Evolutionary conservation across 2,113 vertebrate species (phyloP).

Genomic region (Engystomops pustulosus): DNA sequence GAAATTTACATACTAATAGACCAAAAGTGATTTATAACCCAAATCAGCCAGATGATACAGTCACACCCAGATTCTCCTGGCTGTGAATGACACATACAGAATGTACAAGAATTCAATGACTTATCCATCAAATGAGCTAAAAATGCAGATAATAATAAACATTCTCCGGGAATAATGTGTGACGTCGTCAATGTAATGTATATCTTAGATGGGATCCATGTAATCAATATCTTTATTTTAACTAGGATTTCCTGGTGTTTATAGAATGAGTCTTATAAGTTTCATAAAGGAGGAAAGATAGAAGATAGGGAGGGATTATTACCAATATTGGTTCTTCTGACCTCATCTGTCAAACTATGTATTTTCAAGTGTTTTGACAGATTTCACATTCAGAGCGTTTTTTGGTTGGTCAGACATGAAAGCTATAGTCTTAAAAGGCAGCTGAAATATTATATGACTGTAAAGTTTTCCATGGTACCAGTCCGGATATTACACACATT

Average conservation of each 20-base stretch:
- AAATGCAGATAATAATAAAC: slow-evolving; percentile 22
- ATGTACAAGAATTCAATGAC: not conserved
- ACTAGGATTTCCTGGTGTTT: slow-evolving; percentile 31
- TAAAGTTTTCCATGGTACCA: slow-evolving; percentile 18
- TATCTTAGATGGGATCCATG: slow-evolving; percentile 21
- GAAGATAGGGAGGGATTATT: slow-evolving; percentile 18
- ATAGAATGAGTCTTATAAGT: slow-evolving; percentile 15
- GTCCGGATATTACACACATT: slow-evolving; percentile 24
- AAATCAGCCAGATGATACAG: not conserved
- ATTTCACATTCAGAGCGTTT: not conserved
- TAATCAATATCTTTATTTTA: slow-evolving; percentile 50
- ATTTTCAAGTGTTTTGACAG: slow-evolving; percentile 36
- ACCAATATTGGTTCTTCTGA: slow-evolving; percentile 23
- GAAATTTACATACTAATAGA: not conserved
- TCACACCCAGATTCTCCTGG: not conserved
- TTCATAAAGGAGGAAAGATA: slow-evolving; percentile 14
- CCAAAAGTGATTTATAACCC: not conserved
- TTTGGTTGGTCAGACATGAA: slow-evolving; percentile 23
- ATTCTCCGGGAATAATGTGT: slow-evolving; percentile 30
- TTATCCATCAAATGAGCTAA: not conserved
- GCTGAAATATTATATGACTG: slow-evolving; percentile 35
- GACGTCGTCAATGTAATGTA: slow-evolving; percentile 31
- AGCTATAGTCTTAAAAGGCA: slow-evolving; percentile 33
- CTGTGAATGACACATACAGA: not conserved
- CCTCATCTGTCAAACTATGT: slow-evolving; percentile 17